These are phyloP conservation scores for Hirtodrosophila confusa DNA, from an alignment of 2,888 invertebrate genomes.

Conservation along the genomic window DNA sequence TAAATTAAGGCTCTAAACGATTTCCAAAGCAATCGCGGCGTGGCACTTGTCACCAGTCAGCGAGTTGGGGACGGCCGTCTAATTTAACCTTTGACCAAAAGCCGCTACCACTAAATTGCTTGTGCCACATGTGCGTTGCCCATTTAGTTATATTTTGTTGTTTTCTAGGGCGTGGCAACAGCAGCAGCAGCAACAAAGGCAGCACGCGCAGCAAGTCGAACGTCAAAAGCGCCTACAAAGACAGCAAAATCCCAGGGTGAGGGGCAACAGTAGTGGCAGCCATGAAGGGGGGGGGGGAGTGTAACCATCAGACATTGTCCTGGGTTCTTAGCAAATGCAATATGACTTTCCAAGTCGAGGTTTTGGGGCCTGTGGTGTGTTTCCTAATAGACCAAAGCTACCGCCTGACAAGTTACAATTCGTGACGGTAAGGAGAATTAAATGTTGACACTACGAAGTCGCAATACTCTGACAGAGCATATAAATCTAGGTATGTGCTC, in stretches of 20 bases:
- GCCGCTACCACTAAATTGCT: conserved; percentile 68
- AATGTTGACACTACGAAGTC: neutral
- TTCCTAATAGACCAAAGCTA: conserved; percentile 73
- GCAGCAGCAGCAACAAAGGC: conserved; percentile 29
- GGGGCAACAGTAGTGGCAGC: neutral
- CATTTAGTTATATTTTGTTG: conserved; percentile 20
- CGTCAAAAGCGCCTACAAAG: conserved; percentile 30
- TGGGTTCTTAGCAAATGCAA: conserved; percentile 63
- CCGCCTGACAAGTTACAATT: conserved; percentile 65
- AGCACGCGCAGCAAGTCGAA: conserved; percentile 72
- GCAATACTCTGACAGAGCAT: conserved; percentile 24
- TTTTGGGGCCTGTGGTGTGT: conserved; percentile 45
- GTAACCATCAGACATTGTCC: conserved; percentile 40
- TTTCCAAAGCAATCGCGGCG: conserved; percentile 57
- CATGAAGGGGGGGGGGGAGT: neutral
- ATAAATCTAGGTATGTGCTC: neutral
- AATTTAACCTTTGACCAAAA: conserved; percentile 78
- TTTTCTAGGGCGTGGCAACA: conserved; percentile 59
- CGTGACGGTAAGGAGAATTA: conserved; percentile 34
- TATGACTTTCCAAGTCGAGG: conserved; percentile 65
- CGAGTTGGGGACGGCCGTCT: conserved; percentile 49
- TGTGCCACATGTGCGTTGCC: conserved; percentile 60
- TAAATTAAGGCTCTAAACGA: conserved; percentile 75
- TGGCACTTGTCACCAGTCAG: conserved; percentile 76
- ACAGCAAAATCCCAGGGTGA: conserved; percentile 15